Base-by-base conservation (phyloP, 2,113 vertebrate species). In the Rhinoptilus africanus region DNA sequence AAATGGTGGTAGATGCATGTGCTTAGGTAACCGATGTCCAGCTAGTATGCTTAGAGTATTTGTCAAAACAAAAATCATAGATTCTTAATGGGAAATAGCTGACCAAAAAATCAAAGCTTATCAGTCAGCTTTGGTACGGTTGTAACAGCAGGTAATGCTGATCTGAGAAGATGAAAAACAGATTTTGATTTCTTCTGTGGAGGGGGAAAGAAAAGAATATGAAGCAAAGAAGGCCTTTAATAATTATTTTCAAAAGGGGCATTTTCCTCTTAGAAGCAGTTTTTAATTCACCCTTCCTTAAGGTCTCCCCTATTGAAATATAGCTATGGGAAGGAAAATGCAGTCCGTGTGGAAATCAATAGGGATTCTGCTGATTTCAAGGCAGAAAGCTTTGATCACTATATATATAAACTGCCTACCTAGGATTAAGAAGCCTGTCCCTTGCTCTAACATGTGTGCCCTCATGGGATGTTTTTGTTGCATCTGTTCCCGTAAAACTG, bases 1-100 rank as follows among this genome's bases (percentile, higher is more conserved):
- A 60, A 82, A 48, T 43, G 26, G 8, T 34, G 21, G 6, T 43
- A 50, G 53, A 5, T 7, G 5, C 0, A 0, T 18, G 21, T 60
- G 27, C 60, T 68, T 69, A 73, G 51, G 48, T 23, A 76, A 39
- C 43, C 82, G 53, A 53, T 73, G 45, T 62, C 64, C 83, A 67
- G n/a, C n/a, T 76, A 0, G 35, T 89, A 93, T 81, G 6, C 54
- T 28, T 41, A 35, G 54, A 62, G 8, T 22, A 24, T 79, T 88
- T 57, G 50, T 68, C 53, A 26, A 50, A 92, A 63, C 34, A 91
- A 63, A 91, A 26, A 41, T 34, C 28, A 6, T 57, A 35, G 34
- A 26, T 12, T 35, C 19, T 39, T 90, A 20, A 30, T 63, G 23
- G 41, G 10, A 93, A 77, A 56, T 10, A 68, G 71, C 48, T 73